Base-by-base conservation (phyloP, 2,797 vertebrate genomes). In the Chloroceryle inda region DNA sequence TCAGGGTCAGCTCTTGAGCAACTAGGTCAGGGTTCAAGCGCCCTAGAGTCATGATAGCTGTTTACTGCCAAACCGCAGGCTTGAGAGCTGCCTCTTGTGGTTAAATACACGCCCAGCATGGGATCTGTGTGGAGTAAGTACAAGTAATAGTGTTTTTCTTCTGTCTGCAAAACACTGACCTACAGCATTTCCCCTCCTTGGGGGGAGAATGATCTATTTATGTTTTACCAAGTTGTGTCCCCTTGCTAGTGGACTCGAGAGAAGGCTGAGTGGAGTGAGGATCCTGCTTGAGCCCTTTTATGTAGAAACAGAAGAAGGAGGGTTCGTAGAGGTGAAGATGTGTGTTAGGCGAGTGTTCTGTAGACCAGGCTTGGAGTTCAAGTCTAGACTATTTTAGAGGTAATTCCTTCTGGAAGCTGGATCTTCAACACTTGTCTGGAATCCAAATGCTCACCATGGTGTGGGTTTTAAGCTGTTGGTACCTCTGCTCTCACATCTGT, bases 31-130 rank as follows among this genome's bases (percentile, higher is more conserved):
- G 56, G 45, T 82, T 92, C 37, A 79, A 45, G 75, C 86, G 29
- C 40, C 13, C 59, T 88, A 79, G 67, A 87, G 44, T 88, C 53
- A 6, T 89, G 91, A 73, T 73, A 85, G 82, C 69, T 83, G 13
- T 45, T 80, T 77, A 24, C 33, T 94, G 85, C 92, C 66, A 88
- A 95, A 62, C 82, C 79, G 81, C 58, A 64, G 35, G 50, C 73
- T 38, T 56, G 68, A 85, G 66, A 83, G 72, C 56, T 91, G 73
- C 26, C 85, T 81, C 23, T 77, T 72, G 58, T 68, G 62, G 49
- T 83, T 89, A 94, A 80, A 74, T 68, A 50, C 69, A 58, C 42
- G 55, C 58, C 72, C 40, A 81, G 58, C 49, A 6, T 58, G 85
- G 53, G 61, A 73, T 53, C 61, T 66, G 31, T 85, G 21, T 72